Evolutionary conservation across 1,140 invertebrate genomes (phyloP), one percentile per base, ranked within the genome.

Genomic region (Grapholita molesta): DNA sequence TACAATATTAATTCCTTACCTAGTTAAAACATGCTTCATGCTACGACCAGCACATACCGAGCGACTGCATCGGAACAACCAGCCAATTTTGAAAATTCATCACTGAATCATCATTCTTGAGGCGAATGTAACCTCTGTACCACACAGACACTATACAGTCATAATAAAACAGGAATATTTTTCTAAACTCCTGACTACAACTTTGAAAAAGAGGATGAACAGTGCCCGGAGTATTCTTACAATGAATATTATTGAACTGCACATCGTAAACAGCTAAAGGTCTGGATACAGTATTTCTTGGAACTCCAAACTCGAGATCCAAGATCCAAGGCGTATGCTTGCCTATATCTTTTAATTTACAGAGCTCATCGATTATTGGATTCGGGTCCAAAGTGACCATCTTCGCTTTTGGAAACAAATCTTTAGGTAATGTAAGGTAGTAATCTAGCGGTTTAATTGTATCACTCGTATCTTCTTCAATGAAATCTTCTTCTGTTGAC

Each of bases 11-110:
- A 55, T 28, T 15, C 24, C 23, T 25, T 55, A 55, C 53, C 53
- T 55, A 25, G 9, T 15, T 61, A 61, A 28, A 73, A 28, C 69
- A 57, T 68, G 55, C 24, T 48, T 67, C 30, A 68, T 38, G 35
- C 67, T 83, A 85, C 21, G 72, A 69, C 87, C 87, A 89, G 69
- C 83, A 85, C 80, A 89, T 83, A 12, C 85, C 87, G 18, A 87
- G 77, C n/a, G 67, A 30, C 57, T 83, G 80, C 82, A 88, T 84
- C 7, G 83, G 76, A 23, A 74, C 3, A 5, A 72, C 52, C 38
- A 89, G 53, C 85, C 85, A 89, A 3, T 74, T 70, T 32, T 86
- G 84, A 53, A 88, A 89, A 67, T 85, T 84, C 12, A 83, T 80
- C 0, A 88, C 74, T 0, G 83, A 87, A 23, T 70, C 77, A 71